A percentile compares a stretch with the other conserved stretches of the same genome.
Evolutionary conservation across 2,797 vertebrate genomes (phyloP).

Genomic region (Poecilia velifera): DNA sequence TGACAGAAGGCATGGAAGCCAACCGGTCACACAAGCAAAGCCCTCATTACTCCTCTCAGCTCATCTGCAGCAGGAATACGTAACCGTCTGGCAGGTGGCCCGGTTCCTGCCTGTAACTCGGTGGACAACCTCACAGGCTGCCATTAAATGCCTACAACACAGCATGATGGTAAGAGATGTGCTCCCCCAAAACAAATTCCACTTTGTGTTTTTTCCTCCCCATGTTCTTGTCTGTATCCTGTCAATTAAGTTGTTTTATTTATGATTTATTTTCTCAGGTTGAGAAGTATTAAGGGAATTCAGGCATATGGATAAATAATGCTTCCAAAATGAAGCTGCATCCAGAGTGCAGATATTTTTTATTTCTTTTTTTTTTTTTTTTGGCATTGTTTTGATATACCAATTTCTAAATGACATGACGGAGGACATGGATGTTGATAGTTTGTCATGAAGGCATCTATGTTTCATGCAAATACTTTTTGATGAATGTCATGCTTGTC

Average conservation of each 20-base stretch:
- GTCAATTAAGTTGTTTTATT: not conserved
- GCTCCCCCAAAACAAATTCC: not conserved
- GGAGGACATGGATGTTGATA: not conserved
- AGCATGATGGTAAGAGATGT: not conserved
- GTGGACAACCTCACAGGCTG: conserved; percentile 8
- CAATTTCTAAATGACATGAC: not conserved
- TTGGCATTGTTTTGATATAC: not conserved
- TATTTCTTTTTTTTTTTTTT: not conserved
- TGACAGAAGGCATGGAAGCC: conserved; percentile 12
- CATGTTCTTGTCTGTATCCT: not conserved
- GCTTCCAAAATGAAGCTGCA: not conserved
- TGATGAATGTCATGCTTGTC: not conserved
- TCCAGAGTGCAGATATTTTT: not conserved
- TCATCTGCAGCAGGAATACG: conserved; percentile 11
- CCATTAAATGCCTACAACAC: not conserved
- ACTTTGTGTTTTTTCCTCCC: not conserved
- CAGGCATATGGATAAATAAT: not conserved
- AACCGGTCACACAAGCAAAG: conserved; percentile 10
- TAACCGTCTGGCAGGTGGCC: conserved; percentile 12
- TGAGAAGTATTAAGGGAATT: not conserved
- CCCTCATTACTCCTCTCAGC: conserved; percentile 8
- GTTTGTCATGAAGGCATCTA: not conserved
- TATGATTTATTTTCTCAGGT: not conserved
- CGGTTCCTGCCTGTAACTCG: conserved; percentile 1
- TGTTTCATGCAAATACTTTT: not conserved